Evolutionary conservation across 2,888 invertebrate species (phyloP).

Genomic region (Meiosimyza platycephala): DNA sequence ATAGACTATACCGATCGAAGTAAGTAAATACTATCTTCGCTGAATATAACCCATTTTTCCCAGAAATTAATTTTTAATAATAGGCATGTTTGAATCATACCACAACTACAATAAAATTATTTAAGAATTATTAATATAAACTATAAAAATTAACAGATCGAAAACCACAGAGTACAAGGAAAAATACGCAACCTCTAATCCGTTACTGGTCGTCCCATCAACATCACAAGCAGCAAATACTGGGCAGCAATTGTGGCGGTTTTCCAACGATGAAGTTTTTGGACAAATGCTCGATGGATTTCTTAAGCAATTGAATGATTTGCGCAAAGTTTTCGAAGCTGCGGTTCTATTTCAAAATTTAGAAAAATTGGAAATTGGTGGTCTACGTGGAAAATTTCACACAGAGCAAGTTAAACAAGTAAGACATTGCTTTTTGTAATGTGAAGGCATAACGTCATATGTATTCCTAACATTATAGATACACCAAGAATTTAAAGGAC

Average conservation of each 20-base stretch:
- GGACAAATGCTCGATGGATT: conserved; percentile 74
- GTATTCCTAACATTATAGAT: conserved; percentile 50
- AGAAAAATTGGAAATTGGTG: conserved; percentile 86
- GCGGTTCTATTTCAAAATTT: conserved; percentile 86
- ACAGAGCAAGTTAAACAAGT: conserved; percentile 61
- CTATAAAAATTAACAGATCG: conserved; percentile 46
- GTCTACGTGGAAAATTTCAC: conserved; percentile 59
- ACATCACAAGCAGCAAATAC: background rate
- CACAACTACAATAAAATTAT: background rate
- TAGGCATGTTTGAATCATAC: no score
- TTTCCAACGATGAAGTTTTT: conserved; percentile 80
- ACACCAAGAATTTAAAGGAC: conserved; percentile 58
- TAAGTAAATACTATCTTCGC: no score
- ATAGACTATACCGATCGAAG: no score
- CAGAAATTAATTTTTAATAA: no score
- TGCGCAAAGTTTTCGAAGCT: conserved; percentile 79
- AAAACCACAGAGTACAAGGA: conserved; percentile 59
- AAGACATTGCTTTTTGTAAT: background rate
- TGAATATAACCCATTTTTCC: no score
- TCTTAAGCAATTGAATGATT: conserved; percentile 73
- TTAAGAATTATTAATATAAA: background rate
- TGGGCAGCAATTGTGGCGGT: conserved; percentile 74
- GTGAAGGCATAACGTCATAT: background rate
- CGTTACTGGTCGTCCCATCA: background rate
- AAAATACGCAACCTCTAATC: conserved; percentile 50